A percentile compares a stretch with the other conserved stretches of the same genome.
These are phyloP conservation scores for Patagioenas fasciata DNA, from an alignment of 2,113 vertebrate genomes.

Conservation along the genomic window DNA sequence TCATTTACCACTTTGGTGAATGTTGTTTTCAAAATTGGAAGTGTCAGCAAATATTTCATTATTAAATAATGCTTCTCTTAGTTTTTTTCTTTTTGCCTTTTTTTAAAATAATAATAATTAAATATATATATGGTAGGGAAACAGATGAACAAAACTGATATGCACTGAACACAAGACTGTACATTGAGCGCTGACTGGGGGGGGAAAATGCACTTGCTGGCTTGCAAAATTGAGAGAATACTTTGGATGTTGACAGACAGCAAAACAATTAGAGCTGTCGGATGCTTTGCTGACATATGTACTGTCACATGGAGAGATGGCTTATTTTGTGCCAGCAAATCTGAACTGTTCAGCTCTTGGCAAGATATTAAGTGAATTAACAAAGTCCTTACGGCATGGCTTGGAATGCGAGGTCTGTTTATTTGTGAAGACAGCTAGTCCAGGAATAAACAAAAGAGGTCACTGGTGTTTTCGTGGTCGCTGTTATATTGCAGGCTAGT, in stretches of 20 bases:
- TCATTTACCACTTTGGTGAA: neutral
- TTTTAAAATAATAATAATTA: too few relatives aligned
- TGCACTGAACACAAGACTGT: neutral
- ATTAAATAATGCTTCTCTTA: neutral
- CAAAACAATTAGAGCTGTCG: conserved; percentile 28
- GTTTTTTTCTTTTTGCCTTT: neutral
- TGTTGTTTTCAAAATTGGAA: neutral
- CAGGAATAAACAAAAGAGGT: neutral
- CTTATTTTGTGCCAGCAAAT: neutral
- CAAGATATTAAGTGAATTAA: conserved; percentile 55
- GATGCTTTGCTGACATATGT: conserved; percentile 38
- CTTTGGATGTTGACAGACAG: conserved; percentile 38
- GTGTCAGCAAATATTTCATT: neutral
- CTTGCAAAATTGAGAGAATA: conserved; percentile 56
- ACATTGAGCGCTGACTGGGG: neutral
- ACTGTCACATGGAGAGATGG: neutral
- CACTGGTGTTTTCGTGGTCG: neutral
- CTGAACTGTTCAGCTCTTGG: conserved; percentile 51
- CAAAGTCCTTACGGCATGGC: neutral
- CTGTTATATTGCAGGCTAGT: neutral
- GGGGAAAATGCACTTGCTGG: neutral
- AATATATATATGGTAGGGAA: neutral
- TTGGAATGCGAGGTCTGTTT: conserved; percentile 39
- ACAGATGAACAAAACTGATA: neutral
- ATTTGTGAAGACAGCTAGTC: neutral